These are phyloP conservation scores for Phainopepla nitens DNA, from an alignment of 2,113 vertebrate genomes.

Conservation along the genomic window DNA sequence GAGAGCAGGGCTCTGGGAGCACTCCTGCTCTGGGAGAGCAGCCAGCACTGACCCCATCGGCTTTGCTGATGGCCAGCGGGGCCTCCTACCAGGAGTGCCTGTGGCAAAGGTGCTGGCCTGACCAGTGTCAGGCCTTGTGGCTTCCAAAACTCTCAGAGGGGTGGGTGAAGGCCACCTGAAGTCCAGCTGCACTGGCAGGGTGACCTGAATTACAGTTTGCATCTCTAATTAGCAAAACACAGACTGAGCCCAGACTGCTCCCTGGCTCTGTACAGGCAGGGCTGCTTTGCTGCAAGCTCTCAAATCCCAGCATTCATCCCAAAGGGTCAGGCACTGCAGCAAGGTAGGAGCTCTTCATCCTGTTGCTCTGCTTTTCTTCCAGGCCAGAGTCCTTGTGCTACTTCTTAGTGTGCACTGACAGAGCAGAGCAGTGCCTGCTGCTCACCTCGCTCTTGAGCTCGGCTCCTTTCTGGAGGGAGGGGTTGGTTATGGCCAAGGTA, in stretches of 20 bases:
- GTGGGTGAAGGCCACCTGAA: not conserved
- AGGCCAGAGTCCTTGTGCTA: not conserved
- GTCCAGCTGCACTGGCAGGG: not conserved
- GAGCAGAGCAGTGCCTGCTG: not conserved
- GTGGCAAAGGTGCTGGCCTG: not conserved
- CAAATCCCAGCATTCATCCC: constrained; percentile 48
- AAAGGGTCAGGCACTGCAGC: constrained; percentile 1
- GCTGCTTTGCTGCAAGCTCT: not conserved
- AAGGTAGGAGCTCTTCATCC: not conserved
- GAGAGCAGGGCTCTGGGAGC: not conserved
- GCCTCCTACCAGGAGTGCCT: not conserved
- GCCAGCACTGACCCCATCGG: not conserved
- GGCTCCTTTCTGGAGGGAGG: not conserved
- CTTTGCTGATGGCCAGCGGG: not conserved
- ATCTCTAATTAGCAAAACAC: not conserved
- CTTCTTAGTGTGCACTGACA: not conserved
- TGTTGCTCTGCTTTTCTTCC: constrained; percentile 27
- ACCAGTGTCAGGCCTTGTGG: not conserved
- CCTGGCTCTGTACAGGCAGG: not conserved
- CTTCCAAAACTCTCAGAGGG: not conserved
- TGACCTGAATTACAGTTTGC: not conserved
- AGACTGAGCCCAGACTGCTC: not conserved
- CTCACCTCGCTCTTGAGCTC: not conserved
- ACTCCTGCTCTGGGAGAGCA: not conserved
- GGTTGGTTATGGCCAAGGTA: constrained; percentile 11